Base-by-base conservation (phyloP, 2,797 vertebrate species). In the Labeo calbasu region DNA sequence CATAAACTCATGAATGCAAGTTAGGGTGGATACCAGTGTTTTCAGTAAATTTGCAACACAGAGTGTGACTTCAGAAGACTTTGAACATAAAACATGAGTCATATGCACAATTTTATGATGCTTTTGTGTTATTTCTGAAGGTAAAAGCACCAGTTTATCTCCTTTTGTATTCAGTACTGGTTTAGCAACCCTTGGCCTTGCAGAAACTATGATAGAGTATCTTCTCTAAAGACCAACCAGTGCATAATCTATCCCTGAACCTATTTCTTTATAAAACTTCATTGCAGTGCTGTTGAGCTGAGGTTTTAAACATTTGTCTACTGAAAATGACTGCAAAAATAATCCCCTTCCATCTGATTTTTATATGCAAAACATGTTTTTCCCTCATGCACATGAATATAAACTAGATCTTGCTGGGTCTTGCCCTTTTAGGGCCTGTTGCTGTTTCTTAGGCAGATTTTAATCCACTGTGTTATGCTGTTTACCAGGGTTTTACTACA, bases 321-420 rank as follows among this genome's bases (percentile, higher is more conserved):
- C 32, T 23, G 28, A 1, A 61, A 46, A 77, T 57, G 32, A 55
- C 65, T 25, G 32, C 9, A 40, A 23, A 70, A 17, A 21, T 19
- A 70, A 71, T 81, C n/a, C 40, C 15, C 68, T 71, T 59, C 23
- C 15, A 32, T 59, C 68, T 71, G n/a, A 81, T 46, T 28, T 32
- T 50, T 80, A 23, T 59, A 46, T 1, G 32, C 5, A 36, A 32
- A 55, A 28, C 12, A 51, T 32, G 19, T 65, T n/a, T 32, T 10
- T 23, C 11, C 21, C 21, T 43, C 36, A 55, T 19, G 36, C 78
- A 36, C 8, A 53, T 17, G 40, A 36, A 48, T 72, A 12, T 15
- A 48, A 72, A 61, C 7, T 32, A 50, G n/a, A 68, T n/a, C 2
- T 63, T 8, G 50, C 9, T 15, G 7, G 5, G 15, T 21, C 51